phyloP scores from a whole-genome alignment of 2,797 vertebrate genomes.

The Streptopelia turtur region DNA sequence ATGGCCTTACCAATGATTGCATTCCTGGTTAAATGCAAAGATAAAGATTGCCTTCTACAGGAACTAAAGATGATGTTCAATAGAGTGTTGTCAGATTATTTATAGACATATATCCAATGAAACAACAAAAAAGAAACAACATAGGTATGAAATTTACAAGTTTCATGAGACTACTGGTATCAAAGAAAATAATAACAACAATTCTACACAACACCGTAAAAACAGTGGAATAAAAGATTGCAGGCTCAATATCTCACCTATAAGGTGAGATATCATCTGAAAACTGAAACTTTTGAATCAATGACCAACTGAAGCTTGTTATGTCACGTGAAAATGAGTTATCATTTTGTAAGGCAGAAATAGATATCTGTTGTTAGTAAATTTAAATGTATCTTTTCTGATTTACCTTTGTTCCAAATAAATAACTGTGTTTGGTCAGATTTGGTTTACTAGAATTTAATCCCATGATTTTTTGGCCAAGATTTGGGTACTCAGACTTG shows the following conservation, averaged over 20 bases:
- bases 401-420: neutral
- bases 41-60: neutral
- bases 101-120: neutral
- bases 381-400: neutral
- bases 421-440: neutral
- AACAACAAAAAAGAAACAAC: neutral
- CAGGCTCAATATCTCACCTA: neutral
- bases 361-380: neutral
- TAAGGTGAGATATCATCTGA: neutral
- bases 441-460: neutral
- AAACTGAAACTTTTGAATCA: neutral
- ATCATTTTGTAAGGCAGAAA: neutral
- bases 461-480: neutral
- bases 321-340: neutral
- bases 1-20: neutral
- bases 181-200: neutral
- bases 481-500: neutral
- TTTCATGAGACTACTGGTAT: neutral
- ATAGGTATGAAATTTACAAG: neutral
- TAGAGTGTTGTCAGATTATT: neutral
- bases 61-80: neutral
- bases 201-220: accelerated
- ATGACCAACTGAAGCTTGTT: neutral
- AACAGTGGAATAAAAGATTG: neutral
- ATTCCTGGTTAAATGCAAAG: neutral